Evolutionary conservation across 2,113 vertebrate species (phyloP).

Genomic region (Crotalus tigris): DNA sequence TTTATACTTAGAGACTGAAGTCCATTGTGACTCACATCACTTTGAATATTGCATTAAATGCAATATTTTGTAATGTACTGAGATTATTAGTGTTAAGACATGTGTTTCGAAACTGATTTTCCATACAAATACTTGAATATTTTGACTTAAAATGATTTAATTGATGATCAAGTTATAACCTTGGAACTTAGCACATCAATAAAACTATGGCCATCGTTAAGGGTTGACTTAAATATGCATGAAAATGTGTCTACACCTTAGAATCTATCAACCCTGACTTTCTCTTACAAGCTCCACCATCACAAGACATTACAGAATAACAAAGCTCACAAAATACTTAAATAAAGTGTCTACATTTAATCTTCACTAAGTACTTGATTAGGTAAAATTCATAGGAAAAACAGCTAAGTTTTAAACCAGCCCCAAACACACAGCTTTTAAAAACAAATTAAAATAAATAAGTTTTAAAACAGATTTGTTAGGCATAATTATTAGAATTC

Average conservation of each 20-base stretch:
- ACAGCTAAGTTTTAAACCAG: slow-evolving; percentile 67
- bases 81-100: slow-evolving; percentile 74
- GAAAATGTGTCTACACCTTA: slow-evolving; percentile 67
- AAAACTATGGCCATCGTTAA: slow-evolving; percentile 71
- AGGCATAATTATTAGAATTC: slow-evolving; percentile 67
- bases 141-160: slow-evolving; percentile 69
- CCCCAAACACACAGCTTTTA: slow-evolving; percentile 52
- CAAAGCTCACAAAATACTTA: slow-evolving; percentile 75
- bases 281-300: slow-evolving; percentile 72
- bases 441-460: slow-evolving; percentile 80
- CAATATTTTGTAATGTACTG: slow-evolving; percentile 69
- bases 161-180: slow-evolving; percentile 67
- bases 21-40: slow-evolving; percentile 53
- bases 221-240: slow-evolving; percentile 63
- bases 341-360: slow-evolving; percentile 77
- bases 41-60: slow-evolving; percentile 61
- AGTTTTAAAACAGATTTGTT: slow-evolving; percentile 65
- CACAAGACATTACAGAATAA: slow-evolving; percentile 75
- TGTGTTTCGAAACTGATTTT: slow-evolving; percentile 60
- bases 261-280: slow-evolving; percentile 69
- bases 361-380: slow-evolving; percentile 71
- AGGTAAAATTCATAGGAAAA: slow-evolving; percentile 69
- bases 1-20: slow-evolving; percentile 30
- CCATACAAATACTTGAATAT: slow-evolving; percentile 65
- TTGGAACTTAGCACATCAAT: slow-evolving; percentile 69